Conservation (phyloP, 2,113 vertebrate genomes). For the Pagrus major region DNA sequence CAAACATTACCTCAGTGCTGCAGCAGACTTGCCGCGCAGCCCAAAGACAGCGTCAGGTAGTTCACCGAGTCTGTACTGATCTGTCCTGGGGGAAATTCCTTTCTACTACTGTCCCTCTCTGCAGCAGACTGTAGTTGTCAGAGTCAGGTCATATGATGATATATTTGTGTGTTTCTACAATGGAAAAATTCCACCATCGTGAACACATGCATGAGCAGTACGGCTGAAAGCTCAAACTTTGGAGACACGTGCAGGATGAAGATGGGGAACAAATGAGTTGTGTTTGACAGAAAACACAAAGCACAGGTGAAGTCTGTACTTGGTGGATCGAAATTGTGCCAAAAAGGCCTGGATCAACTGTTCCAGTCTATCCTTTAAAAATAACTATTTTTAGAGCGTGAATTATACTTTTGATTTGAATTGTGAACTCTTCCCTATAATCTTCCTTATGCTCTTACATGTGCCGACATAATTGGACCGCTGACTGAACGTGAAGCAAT, state of each 20-base stretch:
- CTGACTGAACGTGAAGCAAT: conserved; percentile 41
- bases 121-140: conserved; percentile 77
- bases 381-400: background rate
- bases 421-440: too few species aligned
- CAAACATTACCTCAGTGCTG: conserved; percentile 78
- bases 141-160: conserved; percentile 74
- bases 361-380: background rate
- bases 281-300: background rate
- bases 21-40: conserved; percentile 64
- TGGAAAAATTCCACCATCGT: conserved; percentile 71
- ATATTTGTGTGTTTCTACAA: conserved; percentile 70
- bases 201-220: conserved; percentile 54
- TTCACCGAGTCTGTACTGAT: conserved; percentile 70
- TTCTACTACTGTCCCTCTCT: conserved; percentile 74
- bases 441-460: too few species aligned
- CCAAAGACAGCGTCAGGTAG: conserved; percentile 67
- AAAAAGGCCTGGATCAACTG: background rate
- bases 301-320: background rate
- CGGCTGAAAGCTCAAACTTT: conserved; percentile 16
- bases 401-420: background rate
- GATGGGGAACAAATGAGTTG: conserved; percentile 12
- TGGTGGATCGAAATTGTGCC: background rate
- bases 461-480: conserved; percentile 6
- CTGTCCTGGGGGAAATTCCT: conserved; percentile 81
- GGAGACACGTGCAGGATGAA: conserved; percentile 18